Conservation (phyloP, 2,797 vertebrate species). For the Acanthis flammea region DNA sequence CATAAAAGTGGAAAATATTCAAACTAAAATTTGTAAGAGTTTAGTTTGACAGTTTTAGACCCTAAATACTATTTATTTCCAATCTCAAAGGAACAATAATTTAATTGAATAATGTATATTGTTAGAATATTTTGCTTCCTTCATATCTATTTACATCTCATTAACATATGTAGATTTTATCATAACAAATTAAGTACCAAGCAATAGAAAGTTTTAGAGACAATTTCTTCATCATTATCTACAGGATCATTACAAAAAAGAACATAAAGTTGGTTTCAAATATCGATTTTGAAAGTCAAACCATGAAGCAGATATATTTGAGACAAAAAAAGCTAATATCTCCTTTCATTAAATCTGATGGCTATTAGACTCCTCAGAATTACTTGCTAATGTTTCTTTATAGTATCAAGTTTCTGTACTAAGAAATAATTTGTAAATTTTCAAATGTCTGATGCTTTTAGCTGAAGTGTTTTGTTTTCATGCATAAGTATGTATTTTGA, state of each 20-base stretch:
- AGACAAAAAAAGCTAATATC: neutral
- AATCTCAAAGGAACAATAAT: neutral
- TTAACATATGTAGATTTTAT: neutral
- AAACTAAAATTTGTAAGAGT: neutral
- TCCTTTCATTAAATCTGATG: neutral
- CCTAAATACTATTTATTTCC: neutral
- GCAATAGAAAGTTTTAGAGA: neutral
- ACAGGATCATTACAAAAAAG: neutral
- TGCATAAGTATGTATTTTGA: neutral
- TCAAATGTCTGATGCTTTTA: neutral
- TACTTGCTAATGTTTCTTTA: neutral
- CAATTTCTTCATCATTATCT: neutral
- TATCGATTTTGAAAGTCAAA: neutral
- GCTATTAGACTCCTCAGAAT: neutral
- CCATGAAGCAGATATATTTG: neutral
- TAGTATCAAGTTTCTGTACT: neutral
- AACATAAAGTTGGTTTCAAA: neutral
- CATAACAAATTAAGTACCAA: neutral
- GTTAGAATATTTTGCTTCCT: neutral
- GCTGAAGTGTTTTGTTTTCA: neutral
- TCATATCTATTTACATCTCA: neutral
- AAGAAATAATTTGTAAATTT: neutral
- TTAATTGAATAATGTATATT: neutral
- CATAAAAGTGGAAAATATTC: neutral
- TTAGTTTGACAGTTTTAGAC: neutral